A percentile compares a stretch with the other conserved stretches of the same genome.
Conservation (phyloP, 2,113 vertebrate genomes). For the Oplegnathus fasciatus region DNA sequence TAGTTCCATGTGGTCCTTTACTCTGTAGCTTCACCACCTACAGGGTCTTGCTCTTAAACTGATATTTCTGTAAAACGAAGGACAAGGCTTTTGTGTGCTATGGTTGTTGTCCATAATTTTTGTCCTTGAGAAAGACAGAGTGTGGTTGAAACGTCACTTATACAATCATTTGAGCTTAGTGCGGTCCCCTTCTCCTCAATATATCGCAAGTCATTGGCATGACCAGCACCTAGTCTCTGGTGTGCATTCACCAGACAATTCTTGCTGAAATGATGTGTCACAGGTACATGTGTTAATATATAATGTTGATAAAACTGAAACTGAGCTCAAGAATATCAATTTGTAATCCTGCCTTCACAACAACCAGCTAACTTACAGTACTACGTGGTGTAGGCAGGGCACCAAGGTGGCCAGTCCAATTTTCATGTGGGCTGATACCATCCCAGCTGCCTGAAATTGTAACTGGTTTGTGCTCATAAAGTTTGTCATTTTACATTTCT, state of each 20-base stretch:
- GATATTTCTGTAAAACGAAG: too few species aligned
- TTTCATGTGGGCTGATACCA: not conserved
- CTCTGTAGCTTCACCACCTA: too few species aligned
- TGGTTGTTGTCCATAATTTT: not conserved
- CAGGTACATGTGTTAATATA: slow-evolving; percentile 2
- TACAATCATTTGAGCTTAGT: not conserved
- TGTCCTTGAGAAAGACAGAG: not conserved
- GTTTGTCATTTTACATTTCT: not conserved
- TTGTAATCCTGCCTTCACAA: not conserved
- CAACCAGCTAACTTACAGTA: not conserved
- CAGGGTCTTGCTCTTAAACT: too few species aligned
- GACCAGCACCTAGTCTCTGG: not conserved
- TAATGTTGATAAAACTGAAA: not conserved
- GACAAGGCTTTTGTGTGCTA: not conserved
- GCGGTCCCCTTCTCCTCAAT: not conserved
- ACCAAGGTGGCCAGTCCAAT: not conserved
- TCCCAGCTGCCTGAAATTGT: not conserved
- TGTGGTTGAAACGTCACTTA: not conserved
- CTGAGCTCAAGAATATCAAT: too few species aligned
- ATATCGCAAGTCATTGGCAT: too few species aligned
- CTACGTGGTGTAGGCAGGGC: not conserved
- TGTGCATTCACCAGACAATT: not conserved
- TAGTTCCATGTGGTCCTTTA: not conserved
- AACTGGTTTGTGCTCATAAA: not conserved
- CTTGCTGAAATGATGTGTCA: not conserved